phyloP scores from a whole-genome alignment of 2,113 vertebrate genomes.

The Herpailurus yagouaroundi region DNA sequence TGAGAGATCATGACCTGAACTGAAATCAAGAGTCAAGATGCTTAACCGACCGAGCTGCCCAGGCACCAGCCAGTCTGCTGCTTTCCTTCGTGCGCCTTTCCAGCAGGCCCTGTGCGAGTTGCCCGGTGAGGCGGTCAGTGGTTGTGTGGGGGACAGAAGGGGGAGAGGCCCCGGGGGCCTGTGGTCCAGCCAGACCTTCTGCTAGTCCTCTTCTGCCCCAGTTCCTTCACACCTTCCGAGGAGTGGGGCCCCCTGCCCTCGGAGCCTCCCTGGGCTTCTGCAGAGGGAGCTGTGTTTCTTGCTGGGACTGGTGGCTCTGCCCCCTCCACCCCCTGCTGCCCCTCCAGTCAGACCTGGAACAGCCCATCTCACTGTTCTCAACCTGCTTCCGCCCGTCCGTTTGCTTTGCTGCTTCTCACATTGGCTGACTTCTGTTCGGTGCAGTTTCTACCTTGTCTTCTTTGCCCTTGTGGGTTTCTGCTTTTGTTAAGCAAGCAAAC shows the following conservation, averaged over 20 bases:
- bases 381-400: too few relatives aligned
- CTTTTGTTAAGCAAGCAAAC: neutral
- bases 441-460: neutral
- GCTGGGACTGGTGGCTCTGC: neutral
- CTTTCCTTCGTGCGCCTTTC: neutral
- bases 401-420: neutral
- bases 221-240: neutral
- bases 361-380: neutral
- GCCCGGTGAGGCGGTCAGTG: neutral
- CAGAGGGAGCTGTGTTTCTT: neutral
- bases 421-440: neutral
- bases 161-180: neutral
- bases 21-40: too few relatives aligned
- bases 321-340: accelerated
- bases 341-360: neutral
- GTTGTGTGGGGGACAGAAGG: neutral
- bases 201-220: neutral
- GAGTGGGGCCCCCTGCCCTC: neutral
- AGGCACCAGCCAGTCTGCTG: neutral
- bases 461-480: neutral
- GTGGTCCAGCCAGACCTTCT: neutral
- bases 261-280: neutral
- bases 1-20: too few relatives aligned
- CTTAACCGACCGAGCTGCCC: too few relatives aligned
- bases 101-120: neutral